phyloP scores from a whole-genome alignment of 1,140 invertebrate species.

The Portunus trituberculatus region DNA sequence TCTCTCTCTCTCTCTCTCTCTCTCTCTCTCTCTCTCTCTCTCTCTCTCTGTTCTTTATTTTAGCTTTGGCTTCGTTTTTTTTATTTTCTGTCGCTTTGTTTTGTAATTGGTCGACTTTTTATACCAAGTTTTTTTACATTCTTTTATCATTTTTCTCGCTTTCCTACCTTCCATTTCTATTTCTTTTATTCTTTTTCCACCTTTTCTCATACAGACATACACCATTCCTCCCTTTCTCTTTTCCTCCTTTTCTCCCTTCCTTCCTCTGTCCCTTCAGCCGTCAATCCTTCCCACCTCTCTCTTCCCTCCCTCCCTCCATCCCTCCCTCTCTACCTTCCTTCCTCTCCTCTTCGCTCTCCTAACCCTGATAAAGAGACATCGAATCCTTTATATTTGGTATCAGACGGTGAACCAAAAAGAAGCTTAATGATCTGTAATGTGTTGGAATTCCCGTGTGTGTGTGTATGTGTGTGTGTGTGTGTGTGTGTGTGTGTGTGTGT shows the following conservation, averaged over 20 bases:
- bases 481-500: background rate
- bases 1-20: too few species aligned
- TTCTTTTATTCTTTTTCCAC: conserved; percentile 18
- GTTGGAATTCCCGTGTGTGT: background rate
- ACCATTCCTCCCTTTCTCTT: background rate
- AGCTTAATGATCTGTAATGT: background rate
- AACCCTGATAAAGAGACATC: background rate
- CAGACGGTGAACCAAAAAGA: background rate
- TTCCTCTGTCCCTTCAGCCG: background rate
- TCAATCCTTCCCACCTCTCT: conserved; percentile 32
- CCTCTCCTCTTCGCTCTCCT: background rate
- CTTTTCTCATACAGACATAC: background rate
- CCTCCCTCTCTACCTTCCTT: background rate
- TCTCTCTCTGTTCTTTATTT: background rate
- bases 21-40: too few species aligned
- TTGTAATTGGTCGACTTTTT: background rate
- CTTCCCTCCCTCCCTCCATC: background rate
- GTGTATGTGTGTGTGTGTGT: conserved; percentile 36
- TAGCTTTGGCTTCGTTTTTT: background rate
- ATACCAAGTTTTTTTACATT: background rate
- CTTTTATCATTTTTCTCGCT: background rate
- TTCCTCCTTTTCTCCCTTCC: background rate
- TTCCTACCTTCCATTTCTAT: background rate
- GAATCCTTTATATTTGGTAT: background rate
- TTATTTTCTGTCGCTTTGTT: background rate